Evolutionary conservation across 2,888 invertebrate genomes (phyloP).

Genomic region (Parnassius apollo): DNA sequence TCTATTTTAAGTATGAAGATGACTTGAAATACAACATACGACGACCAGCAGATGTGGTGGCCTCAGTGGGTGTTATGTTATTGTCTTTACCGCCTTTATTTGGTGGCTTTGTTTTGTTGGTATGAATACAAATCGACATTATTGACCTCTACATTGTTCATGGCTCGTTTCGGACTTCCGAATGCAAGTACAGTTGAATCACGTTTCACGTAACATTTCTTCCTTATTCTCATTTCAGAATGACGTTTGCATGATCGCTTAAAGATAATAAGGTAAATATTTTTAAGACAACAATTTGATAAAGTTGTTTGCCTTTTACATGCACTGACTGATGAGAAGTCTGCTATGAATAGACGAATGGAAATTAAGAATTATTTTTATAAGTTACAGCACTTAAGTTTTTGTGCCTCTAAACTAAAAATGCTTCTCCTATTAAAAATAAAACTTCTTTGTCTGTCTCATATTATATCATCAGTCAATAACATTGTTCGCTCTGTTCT

Average conservation of each 20-base stretch:
- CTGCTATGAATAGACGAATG: slow-evolving; percentile 3
- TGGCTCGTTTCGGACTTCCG: slow-evolving; percentile 50
- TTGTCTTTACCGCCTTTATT: slow-evolving; percentile 42
- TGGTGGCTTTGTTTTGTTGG: slow-evolving; percentile 34
- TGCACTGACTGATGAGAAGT: slow-evolving; percentile 8
- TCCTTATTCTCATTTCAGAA: slow-evolving; percentile 19
- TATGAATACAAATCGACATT: slow-evolving; percentile 47
- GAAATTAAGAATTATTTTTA: neutral
- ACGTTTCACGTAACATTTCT: slow-evolving; percentile 15
- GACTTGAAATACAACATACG: neutral
- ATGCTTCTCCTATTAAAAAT: too few species aligned
- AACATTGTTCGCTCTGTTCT: too few species aligned
- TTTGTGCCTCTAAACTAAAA: too few species aligned
- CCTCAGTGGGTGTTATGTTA: slow-evolving; percentile 51
- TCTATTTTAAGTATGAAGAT: too few species aligned
- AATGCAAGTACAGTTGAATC: slow-evolving; percentile 31
- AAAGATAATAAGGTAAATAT: neutral
- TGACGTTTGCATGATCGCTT: neutral
- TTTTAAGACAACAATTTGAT: slow-evolving; percentile 12
- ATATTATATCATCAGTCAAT: too few species aligned
- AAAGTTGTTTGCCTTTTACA: slow-evolving; percentile 7
- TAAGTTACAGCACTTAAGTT: too few species aligned
- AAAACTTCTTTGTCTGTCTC: too few species aligned
- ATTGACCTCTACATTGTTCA: slow-evolving; percentile 49
- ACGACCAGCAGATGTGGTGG: slow-evolving; percentile 50